Percentiles rank a stretch among this genome's conserved stretches.
phyloP scores from a whole-genome alignment of 2,797 vertebrate species.

The Muscicapa comitata region DNA sequence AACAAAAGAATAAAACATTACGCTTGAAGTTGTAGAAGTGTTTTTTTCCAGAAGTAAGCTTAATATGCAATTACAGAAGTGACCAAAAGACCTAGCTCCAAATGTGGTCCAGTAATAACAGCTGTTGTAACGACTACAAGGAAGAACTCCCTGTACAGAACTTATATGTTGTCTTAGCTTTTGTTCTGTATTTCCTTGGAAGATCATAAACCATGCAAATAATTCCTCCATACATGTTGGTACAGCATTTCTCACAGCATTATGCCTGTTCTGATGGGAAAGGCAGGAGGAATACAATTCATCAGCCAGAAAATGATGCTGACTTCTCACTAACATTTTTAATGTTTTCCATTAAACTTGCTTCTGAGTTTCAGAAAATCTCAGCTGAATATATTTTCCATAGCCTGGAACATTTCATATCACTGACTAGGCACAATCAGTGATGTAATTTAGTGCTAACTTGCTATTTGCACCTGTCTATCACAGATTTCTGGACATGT shows the following conservation, averaged over 20 bases:
- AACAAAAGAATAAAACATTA: background rate
- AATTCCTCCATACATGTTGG: background rate
- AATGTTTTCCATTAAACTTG: background rate
- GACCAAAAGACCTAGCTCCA: background rate
- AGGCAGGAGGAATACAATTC: background rate
- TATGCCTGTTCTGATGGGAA: background rate
- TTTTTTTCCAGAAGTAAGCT: background rate
- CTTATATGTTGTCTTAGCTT: background rate
- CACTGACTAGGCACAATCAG: background rate
- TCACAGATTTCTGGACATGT: background rate
- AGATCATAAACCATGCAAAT: background rate
- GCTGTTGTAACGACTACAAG: background rate
- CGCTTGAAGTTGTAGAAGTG: background rate
- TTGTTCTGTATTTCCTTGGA: background rate
- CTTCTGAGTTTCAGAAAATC: background rate
- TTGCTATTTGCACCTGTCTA: conserved; percentile 44
- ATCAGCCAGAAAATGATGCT: background rate
- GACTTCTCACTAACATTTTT: background rate
- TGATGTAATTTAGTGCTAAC: background rate
- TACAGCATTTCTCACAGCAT: background rate
- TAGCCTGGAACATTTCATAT: background rate
- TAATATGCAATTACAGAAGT: background rate
- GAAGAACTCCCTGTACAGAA: background rate
- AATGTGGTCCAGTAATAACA: background rate
- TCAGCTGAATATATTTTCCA: background rate